A percentile compares a stretch with the other conserved stretches of the same genome.
Evolutionary conservation across 2,888 invertebrate species (phyloP).

Genomic region (Ernsta delagoae): DNA sequence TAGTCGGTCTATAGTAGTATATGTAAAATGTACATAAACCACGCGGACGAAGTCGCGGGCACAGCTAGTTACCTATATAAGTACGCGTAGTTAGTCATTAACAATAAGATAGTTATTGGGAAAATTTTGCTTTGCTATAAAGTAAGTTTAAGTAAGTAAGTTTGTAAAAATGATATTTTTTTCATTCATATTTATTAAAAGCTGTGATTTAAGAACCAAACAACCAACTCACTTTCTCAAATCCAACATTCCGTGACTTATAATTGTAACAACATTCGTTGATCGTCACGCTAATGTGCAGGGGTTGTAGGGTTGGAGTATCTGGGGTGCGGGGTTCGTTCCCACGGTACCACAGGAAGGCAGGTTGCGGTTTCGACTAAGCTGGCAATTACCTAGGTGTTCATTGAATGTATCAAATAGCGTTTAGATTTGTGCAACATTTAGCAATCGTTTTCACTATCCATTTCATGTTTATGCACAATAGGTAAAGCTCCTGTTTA

Average conservation of each 20-base stretch:
- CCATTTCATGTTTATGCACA: too few species aligned
- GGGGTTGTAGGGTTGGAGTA: slow-evolving; percentile 42
- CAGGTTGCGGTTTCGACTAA: slow-evolving; percentile 37
- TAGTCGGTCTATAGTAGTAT: too few species aligned
- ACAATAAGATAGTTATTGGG: too few species aligned
- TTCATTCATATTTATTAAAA: neutral
- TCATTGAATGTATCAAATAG: slow-evolving; percentile 1
- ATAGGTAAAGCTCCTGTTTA: too few species aligned
- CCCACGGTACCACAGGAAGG: slow-evolving; percentile 52
- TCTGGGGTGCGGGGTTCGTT: slow-evolving; percentile 42
- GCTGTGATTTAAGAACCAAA: neutral
- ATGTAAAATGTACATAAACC: too few species aligned
- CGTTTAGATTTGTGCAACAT: neutral
- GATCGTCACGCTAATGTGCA: slow-evolving; percentile 40
- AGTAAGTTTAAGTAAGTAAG: too few species aligned
- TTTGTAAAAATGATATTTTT: too few species aligned
- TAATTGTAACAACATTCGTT: slow-evolving; percentile 16
- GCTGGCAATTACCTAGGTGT: slow-evolving; percentile 38
- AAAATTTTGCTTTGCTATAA: too few species aligned
- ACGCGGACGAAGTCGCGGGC: too few species aligned
- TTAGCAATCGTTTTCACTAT: too few species aligned
- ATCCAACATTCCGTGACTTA: slow-evolving; percentile 24
- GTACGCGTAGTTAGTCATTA: too few species aligned
- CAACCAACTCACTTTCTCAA: neutral
- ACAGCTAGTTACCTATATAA: too few species aligned